Base-by-base conservation (phyloP, 2,888 invertebrate genomes). In the Leptodirus hochenwartii region DNA sequence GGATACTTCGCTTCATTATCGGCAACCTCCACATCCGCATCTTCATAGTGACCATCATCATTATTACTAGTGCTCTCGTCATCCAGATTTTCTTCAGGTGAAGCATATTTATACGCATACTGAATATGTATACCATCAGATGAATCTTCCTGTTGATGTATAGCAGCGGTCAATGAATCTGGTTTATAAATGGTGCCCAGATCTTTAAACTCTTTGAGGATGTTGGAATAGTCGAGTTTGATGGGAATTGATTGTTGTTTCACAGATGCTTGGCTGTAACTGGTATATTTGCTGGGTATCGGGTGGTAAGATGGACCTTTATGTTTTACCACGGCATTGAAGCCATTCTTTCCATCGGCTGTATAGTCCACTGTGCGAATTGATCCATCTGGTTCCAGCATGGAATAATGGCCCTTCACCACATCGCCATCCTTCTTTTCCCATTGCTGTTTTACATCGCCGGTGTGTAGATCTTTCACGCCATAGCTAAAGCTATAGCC, bases 351-450 rank as follows among this genome's bases (percentile, higher is more conserved):
- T 6, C 64, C 62, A 31, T 65, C 64, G 12, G 68, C 64, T 15
- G 66, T 63, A 46, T 69, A 70, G 40, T 69, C 62, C 15, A 70
- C 69, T 22, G 62, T 59, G 41, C 69, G 57, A 34, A 64, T 56
- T 26, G 66, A 61, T 27, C 75, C 74, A 44, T 73, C 74, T 20
- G 73, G 66, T 48, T 74, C 73, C 27, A 75, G 47, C 12, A 75
- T 56, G 41, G 72, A 73, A 47, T 76, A 76, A 46, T 66, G 65
- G 44, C 69, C 70, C 54, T 61, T 63, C 15, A 69, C 64, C 39
- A 56, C 58, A 47, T 67, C 64, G 42, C 69, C 69, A 43, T 67
- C 59, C 45, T 66, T 66, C 29, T 62, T 56, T 46, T 70, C 69
- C 67, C 68, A 69, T 34, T 66, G 68, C 29, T 62, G 57, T 42